A percentile compares a stretch with the other conserved stretches of the same genome.
These are phyloP conservation scores for Pyrochroa serraticornis DNA, from an alignment of 2,888 invertebrate species.

Conservation along the genomic window DNA sequence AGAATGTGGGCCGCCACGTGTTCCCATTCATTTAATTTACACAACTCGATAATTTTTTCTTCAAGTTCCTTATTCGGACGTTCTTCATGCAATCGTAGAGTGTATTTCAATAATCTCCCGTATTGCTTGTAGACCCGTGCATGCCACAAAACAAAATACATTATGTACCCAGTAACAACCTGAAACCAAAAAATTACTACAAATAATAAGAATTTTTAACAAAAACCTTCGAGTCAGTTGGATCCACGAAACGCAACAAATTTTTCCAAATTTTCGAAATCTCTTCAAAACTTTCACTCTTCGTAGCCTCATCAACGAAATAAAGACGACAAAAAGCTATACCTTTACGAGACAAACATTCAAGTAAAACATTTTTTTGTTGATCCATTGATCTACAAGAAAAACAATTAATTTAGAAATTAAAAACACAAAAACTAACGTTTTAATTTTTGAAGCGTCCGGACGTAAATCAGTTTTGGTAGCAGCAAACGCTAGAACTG, in stretches of 20 bases:
- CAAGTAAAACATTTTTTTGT: conserved; percentile 78
- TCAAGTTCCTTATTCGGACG: conserved; percentile 77
- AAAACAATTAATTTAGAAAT: conserved; percentile 1
- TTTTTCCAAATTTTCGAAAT: conserved; percentile 70
- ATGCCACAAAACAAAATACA: conserved; percentile 83
- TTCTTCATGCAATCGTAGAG: conserved; percentile 81
- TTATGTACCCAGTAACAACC: conserved; percentile 55
- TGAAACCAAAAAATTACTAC: conserved; percentile 5
- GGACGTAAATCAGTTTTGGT: conserved; percentile 82
- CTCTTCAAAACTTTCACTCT: conserved; percentile 60
- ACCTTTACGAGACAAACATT: conserved; percentile 79
- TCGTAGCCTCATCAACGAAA: conserved; percentile 51
- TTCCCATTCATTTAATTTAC: conserved; percentile 72
- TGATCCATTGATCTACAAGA: conserved; percentile 71
- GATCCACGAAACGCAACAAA: conserved; percentile 81
- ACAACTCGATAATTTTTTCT: conserved; percentile 69
- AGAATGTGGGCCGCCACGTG: conserved; percentile 66
- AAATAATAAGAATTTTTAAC: conserved; percentile 9
- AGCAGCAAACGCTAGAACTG: conserved; percentile 81
- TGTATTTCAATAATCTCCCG: conserved; percentile 80
- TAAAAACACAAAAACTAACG: conserved; percentile 58
- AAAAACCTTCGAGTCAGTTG: conserved; percentile 75
- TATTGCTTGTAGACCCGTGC: conserved; percentile 78
- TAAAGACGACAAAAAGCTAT: conserved; percentile 72
- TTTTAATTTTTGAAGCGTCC: conserved; percentile 84